Evolutionary conservation across 1,140 invertebrate species (phyloP).

Genomic region (Agrypnia vestita): DNA sequence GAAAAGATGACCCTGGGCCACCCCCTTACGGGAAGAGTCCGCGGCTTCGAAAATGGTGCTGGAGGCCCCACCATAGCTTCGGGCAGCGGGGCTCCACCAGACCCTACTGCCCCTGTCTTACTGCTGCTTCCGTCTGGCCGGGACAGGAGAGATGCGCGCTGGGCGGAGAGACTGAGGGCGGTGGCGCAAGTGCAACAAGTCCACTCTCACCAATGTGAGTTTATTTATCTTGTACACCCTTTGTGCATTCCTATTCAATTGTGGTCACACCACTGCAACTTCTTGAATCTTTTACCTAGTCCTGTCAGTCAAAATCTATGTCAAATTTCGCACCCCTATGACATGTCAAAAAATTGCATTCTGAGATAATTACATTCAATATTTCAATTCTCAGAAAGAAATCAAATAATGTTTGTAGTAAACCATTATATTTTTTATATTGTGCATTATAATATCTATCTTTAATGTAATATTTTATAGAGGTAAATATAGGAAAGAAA

Average conservation of each 20-base stretch:
- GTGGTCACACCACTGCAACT: no score
- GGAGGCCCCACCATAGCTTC: slow-evolving; percentile 57
- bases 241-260: not conserved
- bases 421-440: no score
- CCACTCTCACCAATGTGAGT: slow-evolving; percentile 59
- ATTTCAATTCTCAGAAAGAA: no score
- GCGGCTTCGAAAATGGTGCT: slow-evolving; percentile 57
- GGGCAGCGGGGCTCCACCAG: slow-evolving; percentile 37
- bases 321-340: no score
- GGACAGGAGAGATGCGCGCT: slow-evolving; percentile 54
- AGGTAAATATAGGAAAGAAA: no score
- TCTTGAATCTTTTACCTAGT: no score
- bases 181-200: slow-evolving; percentile 57
- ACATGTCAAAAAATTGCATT: no score
- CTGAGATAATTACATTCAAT: no score
- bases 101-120: slow-evolving; percentile 52
- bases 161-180: slow-evolving; percentile 57
- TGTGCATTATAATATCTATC: no score
- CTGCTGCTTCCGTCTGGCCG: slow-evolving; percentile 55
- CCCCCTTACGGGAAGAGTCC: slow-evolving; percentile 56
- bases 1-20: slow-evolving; percentile 59
- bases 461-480: no score
- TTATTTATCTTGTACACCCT: not conserved
- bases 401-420: no score
- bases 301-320: no score